Conservation (phyloP, 92 coral and sea anemone genomes). For the Muricea muricata region DNA sequence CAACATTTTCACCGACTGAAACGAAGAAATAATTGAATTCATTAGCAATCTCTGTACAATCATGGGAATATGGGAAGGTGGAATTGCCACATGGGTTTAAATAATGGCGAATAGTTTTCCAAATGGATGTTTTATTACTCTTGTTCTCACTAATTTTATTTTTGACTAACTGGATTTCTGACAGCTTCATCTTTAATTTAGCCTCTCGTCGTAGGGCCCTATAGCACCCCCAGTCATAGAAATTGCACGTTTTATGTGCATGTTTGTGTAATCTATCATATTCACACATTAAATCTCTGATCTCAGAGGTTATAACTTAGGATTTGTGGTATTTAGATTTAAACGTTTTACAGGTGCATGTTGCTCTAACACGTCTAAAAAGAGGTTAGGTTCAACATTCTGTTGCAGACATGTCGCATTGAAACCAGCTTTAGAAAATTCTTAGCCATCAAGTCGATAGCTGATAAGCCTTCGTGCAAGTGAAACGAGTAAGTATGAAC, state of each 20-base stretch:
- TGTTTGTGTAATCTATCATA: constrained; percentile 19
- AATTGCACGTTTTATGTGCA: background rate
- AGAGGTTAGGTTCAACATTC: too few species aligned
- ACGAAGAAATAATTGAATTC: constrained; percentile 54
- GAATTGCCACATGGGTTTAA: constrained; percentile 27
- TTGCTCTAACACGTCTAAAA: constrained; percentile 51
- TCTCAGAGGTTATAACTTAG: constrained; percentile 39
- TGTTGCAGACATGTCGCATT: too few species aligned
- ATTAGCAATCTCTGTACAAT: constrained; percentile 47
- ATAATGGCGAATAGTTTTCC: constrained; percentile 68
- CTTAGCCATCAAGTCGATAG: too few species aligned
- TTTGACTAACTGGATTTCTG: constrained; percentile 33
- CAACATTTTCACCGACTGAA: constrained; percentile 60
- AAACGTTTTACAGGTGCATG: constrained; percentile 69
- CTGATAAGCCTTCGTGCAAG: too few species aligned
- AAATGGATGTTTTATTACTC: constrained; percentile 54
- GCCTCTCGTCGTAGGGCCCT: constrained; percentile 42
- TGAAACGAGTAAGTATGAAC: too few species aligned
- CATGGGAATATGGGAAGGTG: constrained; percentile 30
- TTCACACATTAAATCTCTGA: background rate
- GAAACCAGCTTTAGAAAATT: too few species aligned
- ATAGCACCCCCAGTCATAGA: constrained; percentile 49
- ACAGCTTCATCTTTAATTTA: constrained; percentile 25
- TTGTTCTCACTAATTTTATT: constrained; percentile 40
- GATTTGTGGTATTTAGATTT: constrained; percentile 54